Evolutionary conservation across 2,888 invertebrate species (phyloP), one percentile per base, ranked within the genome.

Genomic region (Cephus spinipes): DNA sequence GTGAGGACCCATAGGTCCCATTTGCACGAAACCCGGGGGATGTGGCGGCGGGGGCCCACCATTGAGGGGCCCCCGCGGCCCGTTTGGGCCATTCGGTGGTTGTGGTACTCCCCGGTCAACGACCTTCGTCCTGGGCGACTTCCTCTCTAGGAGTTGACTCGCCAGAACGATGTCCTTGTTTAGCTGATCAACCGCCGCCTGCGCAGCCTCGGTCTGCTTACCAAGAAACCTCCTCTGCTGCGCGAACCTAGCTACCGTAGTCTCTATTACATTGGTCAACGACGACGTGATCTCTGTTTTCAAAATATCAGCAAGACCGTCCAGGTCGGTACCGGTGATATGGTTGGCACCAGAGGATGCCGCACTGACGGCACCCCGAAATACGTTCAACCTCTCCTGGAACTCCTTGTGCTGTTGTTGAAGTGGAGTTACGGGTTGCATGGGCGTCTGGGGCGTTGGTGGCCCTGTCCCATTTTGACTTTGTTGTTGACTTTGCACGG

Each of bases 231-330:
- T 94, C 81, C 96, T 94, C 91, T 97, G 97, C 85, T 97, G 96
- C 81, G 96, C 95, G 89, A 96, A 97, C 85, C 97, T 94, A 36
- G 96, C 95, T 81, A 98, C 94, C 80, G 98, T 96, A 32, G 96
- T 96, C 91, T 98, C 98, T 84, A 98, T 96, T 73, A 98, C 93
- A 84, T 95, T 96, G 31, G 96, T 95, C 73, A 98, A 92, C 1
- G 97, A 97, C 68, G 96, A 94, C 34, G 96, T 95, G 83, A 98
- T 96, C 93, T 98, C 98, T 76, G 95, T 95, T 92, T 98, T 98
- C 9, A 99, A 93, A 77, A 96, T 95, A 88, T 98, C 97, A n/a
- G 98, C 97, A 76, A 99, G 93, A 77, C 96, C 96, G 90, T 98
- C 97, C 11, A 98, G 93, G 88, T 98, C 98, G 4, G 96, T 94